Conservation (phyloP, 2,113 vertebrate genomes). For the Chaetodon trifascialis region DNA sequence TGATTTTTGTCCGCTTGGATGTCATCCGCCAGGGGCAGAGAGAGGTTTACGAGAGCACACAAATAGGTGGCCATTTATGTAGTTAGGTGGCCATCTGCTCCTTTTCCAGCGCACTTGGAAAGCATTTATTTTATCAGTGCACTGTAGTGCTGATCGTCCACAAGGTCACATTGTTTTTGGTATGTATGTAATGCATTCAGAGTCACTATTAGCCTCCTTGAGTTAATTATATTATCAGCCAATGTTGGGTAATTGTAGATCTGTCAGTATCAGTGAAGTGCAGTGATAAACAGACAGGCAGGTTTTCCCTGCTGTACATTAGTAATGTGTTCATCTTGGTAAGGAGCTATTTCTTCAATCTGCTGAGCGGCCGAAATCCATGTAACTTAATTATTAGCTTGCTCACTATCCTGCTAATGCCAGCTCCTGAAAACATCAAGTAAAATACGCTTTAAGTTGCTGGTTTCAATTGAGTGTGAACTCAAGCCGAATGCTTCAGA, state of each 20-base stretch:
- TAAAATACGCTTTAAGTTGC: too few species aligned
- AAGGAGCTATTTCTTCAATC: too few species aligned
- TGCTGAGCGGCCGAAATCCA: background rate
- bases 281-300: background rate
- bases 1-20: constrained; percentile 46
- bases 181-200: constrained; percentile 2
- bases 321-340: too few species aligned
- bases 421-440: too few species aligned
- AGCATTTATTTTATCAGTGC: constrained; percentile 36
- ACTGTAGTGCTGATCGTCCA: background rate
- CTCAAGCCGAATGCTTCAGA: too few species aligned
- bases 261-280: background rate
- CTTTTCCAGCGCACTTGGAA: constrained; percentile 12
- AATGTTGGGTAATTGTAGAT: background rate
- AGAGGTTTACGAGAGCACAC: constrained; percentile 45
- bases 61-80: constrained; percentile 47
- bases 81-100: constrained; percentile 43
- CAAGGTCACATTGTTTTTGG: constrained; percentile 41
- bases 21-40: constrained; percentile 32
- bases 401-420: too few species aligned
- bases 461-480: too few species aligned
- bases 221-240: background rate
- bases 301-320: too few species aligned
- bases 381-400: too few species aligned
- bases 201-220: background rate